Evolutionary conservation across 2,888 invertebrate species (phyloP), one percentile per base, ranked within the genome.

Genomic region (Drosophila villosipedis): DNA sequence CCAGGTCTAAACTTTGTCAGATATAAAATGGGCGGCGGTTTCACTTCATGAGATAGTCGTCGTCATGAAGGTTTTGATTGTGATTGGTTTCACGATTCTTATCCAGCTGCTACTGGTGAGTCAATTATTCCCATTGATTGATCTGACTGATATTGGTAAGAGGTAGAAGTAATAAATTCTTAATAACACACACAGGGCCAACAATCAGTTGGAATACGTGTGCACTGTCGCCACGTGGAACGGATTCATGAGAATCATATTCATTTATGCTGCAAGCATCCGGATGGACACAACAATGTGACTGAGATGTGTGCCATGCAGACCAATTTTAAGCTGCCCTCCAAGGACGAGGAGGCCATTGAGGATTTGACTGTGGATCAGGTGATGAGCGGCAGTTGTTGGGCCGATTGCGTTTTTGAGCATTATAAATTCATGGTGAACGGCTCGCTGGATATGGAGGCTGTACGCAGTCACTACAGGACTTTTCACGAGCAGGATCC

Each of bases 391-490:
- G 83, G 78, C 60, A 82, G 75, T n/a, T 90, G 90, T 19, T 90
- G 80, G 68, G 83, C 83, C 62, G 81, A 89, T n/a, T 90, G 91
- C 28, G 84, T 91, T 16, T 91, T 90, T 41, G 79, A 87, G 14
- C 66, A 78, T 5, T 85, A 77, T 35, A 70, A 84, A 0, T 77
- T 90, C 16, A 19, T 91, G 53, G 71, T 59, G 22, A 76, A 81
- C n/a, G 66, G 76, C 5, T 58, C 67, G 0, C 54, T 90, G 12
- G 76, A 91, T 7, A 90, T 91, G 74, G 43, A 53, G 0, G 78
- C 81, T 0, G 91, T 90, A 3, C 74, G 73, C 3, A 16, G 37
- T 2, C 73, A 90, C 22, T 90, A 83, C 47, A 76, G 75, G 55
- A 68, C 49, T 14, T 52, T 68, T 16, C 83, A 90, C 43, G 50